phyloP scores from a whole-genome alignment of 2,797 vertebrate species.

The Antrozous pallidus region DNA sequence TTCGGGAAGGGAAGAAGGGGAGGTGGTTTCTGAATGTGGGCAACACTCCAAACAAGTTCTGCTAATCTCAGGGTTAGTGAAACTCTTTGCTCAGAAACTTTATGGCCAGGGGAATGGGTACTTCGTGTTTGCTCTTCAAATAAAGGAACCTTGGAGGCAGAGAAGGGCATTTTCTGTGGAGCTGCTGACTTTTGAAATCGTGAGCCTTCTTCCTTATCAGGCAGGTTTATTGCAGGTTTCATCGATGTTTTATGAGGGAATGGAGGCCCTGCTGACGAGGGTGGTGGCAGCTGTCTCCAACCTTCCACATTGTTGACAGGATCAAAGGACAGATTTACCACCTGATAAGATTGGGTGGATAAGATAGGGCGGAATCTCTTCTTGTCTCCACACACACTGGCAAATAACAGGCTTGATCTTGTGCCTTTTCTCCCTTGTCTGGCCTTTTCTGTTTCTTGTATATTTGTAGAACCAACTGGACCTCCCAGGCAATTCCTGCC shows the following conservation, averaged over 20 bases:
- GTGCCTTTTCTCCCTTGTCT: not conserved
- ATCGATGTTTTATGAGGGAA: conserved; percentile 86
- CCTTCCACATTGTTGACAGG: conserved; percentile 84
- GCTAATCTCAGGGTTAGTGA: conserved; percentile 73
- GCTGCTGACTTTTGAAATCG: conserved; percentile 86
- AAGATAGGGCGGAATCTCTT: conserved; percentile 76
- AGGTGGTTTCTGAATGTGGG: conserved; percentile 54
- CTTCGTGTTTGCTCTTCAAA: conserved; percentile 83
- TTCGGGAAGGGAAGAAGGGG: conserved; percentile 4
- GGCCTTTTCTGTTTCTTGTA: not conserved
- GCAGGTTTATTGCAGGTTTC: conserved; percentile 82
- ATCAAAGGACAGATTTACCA: conserved; percentile 89
- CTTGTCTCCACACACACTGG: conserved; percentile 54
- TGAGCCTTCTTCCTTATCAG: conserved; percentile 83
- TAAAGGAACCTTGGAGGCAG: conserved; percentile 81
- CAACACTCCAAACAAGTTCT: conserved; percentile 63
- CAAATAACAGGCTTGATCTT: conserved; percentile 52
- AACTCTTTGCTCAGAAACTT: conserved; percentile 79
- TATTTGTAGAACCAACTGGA: not conserved
- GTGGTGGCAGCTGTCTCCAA: conserved; percentile 85
- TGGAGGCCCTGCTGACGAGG: conserved; percentile 78
- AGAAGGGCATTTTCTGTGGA: conserved; percentile 79
- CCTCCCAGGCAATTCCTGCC: not conserved
- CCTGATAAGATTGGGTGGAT: conserved; percentile 83
- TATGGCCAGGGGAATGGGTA: conserved; percentile 78